These are phyloP conservation scores for Hypomecis punctinalis DNA, from an alignment of 2,888 invertebrate species.

Conservation along the genomic window DNA sequence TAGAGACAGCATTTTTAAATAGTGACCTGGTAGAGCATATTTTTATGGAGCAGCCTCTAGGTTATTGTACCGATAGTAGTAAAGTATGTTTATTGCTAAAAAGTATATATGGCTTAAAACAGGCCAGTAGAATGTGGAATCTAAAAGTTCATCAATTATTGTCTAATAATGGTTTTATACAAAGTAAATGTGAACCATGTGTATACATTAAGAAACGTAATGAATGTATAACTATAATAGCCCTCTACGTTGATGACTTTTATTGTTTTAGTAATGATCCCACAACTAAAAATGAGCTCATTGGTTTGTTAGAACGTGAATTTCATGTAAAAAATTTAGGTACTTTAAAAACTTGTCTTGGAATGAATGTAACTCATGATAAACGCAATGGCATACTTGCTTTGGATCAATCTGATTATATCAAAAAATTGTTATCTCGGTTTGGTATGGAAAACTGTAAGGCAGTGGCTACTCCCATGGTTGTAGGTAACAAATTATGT, in stretches of 20 bases:
- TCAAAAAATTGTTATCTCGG: constrained; percentile 14
- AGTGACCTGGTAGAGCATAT: constrained; percentile 4
- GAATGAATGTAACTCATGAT: constrained; percentile 33
- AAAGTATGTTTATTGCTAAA: too few species aligned
- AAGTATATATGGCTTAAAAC: too few species aligned
- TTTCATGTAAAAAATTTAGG: constrained; percentile 27
- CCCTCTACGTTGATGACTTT: not conserved
- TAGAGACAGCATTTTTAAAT: constrained; percentile 41
- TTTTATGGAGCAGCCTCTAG: not conserved
- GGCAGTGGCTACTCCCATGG: constrained; percentile 32
- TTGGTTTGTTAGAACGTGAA: not conserved
- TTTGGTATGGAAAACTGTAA: constrained; percentile 32
- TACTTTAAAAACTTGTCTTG: constrained; percentile 33
- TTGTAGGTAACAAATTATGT: constrained; percentile 23
- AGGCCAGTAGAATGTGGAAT: too few species aligned
- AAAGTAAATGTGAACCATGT: constrained; percentile 2
- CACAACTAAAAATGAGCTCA: constrained; percentile 1
- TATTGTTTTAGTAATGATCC: not conserved
- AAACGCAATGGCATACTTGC: constrained; percentile 21
- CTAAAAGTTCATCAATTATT: constrained; percentile 1
- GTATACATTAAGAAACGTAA: not conserved
- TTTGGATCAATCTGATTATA: constrained; percentile 27
- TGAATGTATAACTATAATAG: constrained; percentile 1
- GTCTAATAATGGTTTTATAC: not conserved
- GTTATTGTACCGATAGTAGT: too few species aligned